Evolutionary conservation across 2,113 vertebrate genomes (phyloP).

Genomic region (Ciconia boyciana): DNA sequence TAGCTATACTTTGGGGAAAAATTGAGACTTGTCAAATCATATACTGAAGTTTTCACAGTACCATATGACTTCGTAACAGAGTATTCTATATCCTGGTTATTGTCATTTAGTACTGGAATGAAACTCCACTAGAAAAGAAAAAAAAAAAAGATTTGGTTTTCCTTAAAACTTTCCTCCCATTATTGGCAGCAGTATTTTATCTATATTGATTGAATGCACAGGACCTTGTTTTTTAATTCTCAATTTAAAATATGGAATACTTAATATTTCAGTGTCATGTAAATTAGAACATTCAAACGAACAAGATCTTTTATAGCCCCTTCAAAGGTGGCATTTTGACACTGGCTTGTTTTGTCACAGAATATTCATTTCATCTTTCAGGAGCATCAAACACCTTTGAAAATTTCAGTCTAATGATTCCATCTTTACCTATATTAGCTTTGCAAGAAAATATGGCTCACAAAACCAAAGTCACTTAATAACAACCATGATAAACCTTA

Average conservation of each 20-base stretch:
- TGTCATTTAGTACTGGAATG: neutral
- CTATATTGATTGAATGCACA: neutral
- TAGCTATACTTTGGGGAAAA: neutral
- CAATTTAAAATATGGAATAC: neutral
- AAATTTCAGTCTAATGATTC: neutral
- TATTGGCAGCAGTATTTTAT: neutral
- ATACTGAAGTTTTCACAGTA: neutral
- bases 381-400: neutral
- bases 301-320: neutral
- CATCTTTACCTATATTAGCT: neutral
- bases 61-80: neutral
- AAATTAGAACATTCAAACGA: neutral
- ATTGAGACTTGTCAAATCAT: neutral
- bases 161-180: neutral
- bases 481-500: neutral
- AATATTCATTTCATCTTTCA: neutral
- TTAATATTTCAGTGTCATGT: neutral
- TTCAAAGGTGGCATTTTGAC: neutral
- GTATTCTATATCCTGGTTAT: neutral
- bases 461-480: neutral
- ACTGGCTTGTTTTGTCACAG: neutral
- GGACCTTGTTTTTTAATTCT: neutral
- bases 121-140: neutral
- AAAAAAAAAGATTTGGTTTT: neutral
- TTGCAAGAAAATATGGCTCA: neutral